Evolutionary conservation across 2,113 vertebrate genomes (phyloP).

Genomic region (Etheostoma cragini): DNA sequence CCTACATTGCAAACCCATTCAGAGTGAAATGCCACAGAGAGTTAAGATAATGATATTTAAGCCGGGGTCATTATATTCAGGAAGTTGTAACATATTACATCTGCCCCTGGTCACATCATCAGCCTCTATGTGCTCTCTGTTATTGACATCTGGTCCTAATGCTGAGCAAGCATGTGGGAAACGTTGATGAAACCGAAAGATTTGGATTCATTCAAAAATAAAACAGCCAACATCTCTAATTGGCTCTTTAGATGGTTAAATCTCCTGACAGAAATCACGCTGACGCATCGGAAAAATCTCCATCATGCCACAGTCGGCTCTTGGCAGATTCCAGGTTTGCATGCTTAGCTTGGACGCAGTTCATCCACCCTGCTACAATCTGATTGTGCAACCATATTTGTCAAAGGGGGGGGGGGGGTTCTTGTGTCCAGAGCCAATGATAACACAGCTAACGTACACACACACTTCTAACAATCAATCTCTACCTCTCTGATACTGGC

Average conservation of each 20-base stretch:
- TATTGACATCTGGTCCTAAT: conserved; percentile 71
- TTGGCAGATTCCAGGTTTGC: conserved; percentile 51
- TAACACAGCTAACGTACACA: conserved; percentile 66
- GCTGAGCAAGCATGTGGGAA: conserved; percentile 72
- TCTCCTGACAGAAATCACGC: conserved; percentile 66
- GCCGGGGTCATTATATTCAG: conserved; percentile 60
- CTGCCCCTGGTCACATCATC: conserved; percentile 60
- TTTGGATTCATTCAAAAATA: conserved; percentile 57
- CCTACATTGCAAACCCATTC: conserved; percentile 33
- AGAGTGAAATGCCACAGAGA: conserved; percentile 47
- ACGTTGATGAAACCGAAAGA: conserved; percentile 68
- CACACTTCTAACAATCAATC: conserved; percentile 31
- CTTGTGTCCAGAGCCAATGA: conserved; percentile 63
- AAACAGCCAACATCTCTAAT: conserved; percentile 68
- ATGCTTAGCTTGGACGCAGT: conserved; percentile 60
- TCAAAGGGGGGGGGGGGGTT: conserved; percentile 48
- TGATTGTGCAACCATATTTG: conserved; percentile 67
- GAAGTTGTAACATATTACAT: conserved; percentile 64
- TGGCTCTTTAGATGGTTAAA: conserved; percentile 66
- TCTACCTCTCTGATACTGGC: conserved; percentile 25
- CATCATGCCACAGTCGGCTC: conserved; percentile 34
- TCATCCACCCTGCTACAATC: conserved; percentile 60
- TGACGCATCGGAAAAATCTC: conserved; percentile 72
- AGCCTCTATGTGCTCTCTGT: conserved; percentile 45
- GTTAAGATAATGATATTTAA: conserved; percentile 59